Evolutionary conservation across 2,113 vertebrate genomes (phyloP).

Genomic region (Capreolus pygargus): DNA sequence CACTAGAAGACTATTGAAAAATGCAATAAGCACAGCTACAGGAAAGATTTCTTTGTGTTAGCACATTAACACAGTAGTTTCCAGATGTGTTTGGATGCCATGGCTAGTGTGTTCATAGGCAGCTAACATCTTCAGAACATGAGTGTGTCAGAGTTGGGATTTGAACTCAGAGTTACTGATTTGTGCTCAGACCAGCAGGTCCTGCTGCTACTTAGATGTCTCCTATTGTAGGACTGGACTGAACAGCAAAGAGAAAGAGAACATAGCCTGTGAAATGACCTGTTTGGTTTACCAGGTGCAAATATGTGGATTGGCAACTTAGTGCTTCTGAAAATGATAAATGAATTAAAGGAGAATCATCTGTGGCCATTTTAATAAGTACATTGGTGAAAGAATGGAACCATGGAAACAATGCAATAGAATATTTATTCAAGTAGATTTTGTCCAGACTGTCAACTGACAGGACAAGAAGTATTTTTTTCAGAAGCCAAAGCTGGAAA

Average conservation of each 20-base stretch:
- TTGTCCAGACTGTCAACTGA: background rate
- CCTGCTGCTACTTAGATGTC: background rate
- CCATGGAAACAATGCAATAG: background rate
- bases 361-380: background rate
- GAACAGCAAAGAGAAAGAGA: background rate
- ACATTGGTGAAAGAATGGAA: background rate
- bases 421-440: background rate
- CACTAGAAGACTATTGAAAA: background rate
- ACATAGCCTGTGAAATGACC: constrained; percentile 13
- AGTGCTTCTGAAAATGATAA: background rate
- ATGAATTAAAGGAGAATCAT: background rate
- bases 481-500: background rate
- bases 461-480: background rate
- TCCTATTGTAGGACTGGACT: background rate
- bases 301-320: background rate
- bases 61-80: background rate
- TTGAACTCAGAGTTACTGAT: constrained; percentile 23
- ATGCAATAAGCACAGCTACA: background rate
- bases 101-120: background rate
- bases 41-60: background rate
- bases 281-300: background rate
- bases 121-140: constrained; percentile 3
- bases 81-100: background rate
- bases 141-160: background rate
- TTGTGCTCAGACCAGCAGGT: background rate